Base-by-base conservation (phyloP, 2,888 invertebrate species). In the Aleiodes alternator region DNA sequence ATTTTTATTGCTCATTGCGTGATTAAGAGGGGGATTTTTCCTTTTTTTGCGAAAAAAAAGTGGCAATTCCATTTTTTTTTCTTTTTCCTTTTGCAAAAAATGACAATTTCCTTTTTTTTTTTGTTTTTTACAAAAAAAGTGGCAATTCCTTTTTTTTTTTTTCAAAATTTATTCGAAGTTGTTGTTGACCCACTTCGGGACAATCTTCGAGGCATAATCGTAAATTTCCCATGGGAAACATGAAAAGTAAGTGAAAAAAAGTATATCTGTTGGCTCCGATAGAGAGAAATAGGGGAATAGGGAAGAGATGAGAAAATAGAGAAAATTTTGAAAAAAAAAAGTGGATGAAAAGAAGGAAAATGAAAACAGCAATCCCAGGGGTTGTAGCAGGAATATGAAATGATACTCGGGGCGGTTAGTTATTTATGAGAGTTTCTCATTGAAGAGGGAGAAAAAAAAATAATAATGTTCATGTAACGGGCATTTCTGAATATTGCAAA, bases 151-250 rank as follows among this genome's bases (percentile, higher is more conserved):
- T 23, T 23, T 23, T 23, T 23, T 56, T 16, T 9, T 16, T 23
- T 23, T 1, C 23, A 23, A 23, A 23, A 23, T 23, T 23, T 56
- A 16, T 11, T 29, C 29, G 43, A 43, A 43, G 9, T 8, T 11
- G 29, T 14, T 9, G 29, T 56, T 23, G 56, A 56, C 56, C 56
- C 29, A 56, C 56, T 56, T 56, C 56, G 7, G 14, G 3, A 56
- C 29, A 56, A 29, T 56, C 56, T 23, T 3, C 4, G 23, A 23
- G 8, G 12, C 23, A 56, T 56, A 56, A 56, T 56, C 56, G 8
- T 56, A 29, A 56, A 56, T 56, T 56, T 56, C 56, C 56, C 56
- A 3, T 1, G 56, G 23, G 56, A 23, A 8, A 8, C 56, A 56
- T 9, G 56, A 29, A 23, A 29, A 56, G 9, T 43, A 11, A 43